Conservation (phyloP, 2,113 vertebrate genomes). For the Elgaria multicarinata region DNA sequence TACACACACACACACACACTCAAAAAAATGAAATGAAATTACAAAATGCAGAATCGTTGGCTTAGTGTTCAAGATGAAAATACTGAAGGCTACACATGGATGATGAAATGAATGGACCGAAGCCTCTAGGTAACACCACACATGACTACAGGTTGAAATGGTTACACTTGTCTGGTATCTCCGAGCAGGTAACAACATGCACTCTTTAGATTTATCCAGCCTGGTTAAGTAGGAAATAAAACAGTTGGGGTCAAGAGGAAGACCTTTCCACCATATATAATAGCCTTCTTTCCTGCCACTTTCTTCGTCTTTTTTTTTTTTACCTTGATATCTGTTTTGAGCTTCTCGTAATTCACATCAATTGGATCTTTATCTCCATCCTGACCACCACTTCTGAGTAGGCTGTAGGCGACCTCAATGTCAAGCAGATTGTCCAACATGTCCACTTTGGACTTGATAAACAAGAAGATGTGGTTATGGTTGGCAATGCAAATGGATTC, state of each 20-base stretch:
- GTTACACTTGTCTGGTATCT: neutral
- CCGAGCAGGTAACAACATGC: neutral
- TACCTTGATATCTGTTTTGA: constrained; percentile 95
- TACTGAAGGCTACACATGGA: neutral
- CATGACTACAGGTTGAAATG: neutral
- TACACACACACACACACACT: too few relatives aligned
- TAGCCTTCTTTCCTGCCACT: too few relatives aligned
- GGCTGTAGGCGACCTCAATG: constrained; percentile 97
- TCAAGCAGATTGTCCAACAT: constrained; percentile 99
- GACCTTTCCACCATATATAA: neutral
- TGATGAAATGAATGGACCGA: neutral
- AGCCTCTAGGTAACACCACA: neutral
- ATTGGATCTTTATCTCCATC: constrained; percentile 94
- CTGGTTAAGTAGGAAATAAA: neutral
- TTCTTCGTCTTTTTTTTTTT: constrained; percentile 7
- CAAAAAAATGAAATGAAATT: neutral
- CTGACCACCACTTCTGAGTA: constrained; percentile 92
- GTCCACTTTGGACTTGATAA: constrained; percentile 90
- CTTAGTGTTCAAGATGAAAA: neutral
- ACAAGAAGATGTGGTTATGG: constrained; percentile 30
- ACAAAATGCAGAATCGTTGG: neutral
- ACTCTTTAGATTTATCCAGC: neutral
- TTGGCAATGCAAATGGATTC: neutral
- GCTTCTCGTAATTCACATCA: constrained; percentile 97
- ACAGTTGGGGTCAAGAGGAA: neutral